A percentile compares a stretch with the other conserved stretches of the same genome.
phyloP scores from a whole-genome alignment of 2,797 vertebrate genomes.

The Etheostoma perlongum region DNA sequence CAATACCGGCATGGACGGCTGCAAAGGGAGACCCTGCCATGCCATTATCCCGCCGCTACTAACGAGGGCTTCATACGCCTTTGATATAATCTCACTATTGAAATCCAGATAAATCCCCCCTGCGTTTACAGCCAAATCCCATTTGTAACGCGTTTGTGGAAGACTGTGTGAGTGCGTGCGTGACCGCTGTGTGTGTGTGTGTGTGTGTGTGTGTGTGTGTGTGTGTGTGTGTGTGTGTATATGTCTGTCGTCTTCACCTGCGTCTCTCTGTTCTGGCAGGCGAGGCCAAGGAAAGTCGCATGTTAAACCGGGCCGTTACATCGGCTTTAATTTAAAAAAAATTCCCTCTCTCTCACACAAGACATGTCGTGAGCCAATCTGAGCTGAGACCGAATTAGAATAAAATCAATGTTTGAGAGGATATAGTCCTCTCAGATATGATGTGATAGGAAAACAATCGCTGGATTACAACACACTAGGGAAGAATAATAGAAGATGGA shows the following conservation, averaged over 20 bases:
- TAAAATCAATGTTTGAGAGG: slow-evolving; percentile 74
- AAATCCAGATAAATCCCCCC: slow-evolving; percentile 93
- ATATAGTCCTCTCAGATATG: slow-evolving; percentile 53
- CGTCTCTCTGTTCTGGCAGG: slow-evolving; percentile 80
- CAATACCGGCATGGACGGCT: slow-evolving; percentile 90
- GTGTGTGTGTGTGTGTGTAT: slow-evolving; percentile 24
- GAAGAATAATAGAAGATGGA: slow-evolving; percentile 47
- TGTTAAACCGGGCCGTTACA: slow-evolving; percentile 83
- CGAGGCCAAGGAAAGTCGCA: slow-evolving; percentile 84
- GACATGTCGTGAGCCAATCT: slow-evolving; percentile 85
- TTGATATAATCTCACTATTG: slow-evolving; percentile 96
- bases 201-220: background rate
- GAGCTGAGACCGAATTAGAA: slow-evolving; percentile 75
- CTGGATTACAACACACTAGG: slow-evolving; percentile 68
- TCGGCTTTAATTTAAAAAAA: slow-evolving; percentile 77
- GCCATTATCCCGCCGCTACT: slow-evolving; percentile 91
- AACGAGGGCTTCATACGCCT: slow-evolving; percentile 95
- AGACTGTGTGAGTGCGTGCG: slow-evolving; percentile 45
- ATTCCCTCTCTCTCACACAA: slow-evolving; percentile 79
- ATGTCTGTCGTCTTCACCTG: slow-evolving; percentile 80
- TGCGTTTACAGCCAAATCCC: slow-evolving; percentile 93
- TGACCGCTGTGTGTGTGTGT: slow-evolving; percentile 30
- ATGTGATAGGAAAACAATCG: slow-evolving; percentile 70
- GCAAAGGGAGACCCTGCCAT: slow-evolving; percentile 90
- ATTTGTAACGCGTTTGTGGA: slow-evolving; percentile 87